Base-by-base conservation (phyloP, 2,888 invertebrate species). In the Oscheius sp. region DNA sequence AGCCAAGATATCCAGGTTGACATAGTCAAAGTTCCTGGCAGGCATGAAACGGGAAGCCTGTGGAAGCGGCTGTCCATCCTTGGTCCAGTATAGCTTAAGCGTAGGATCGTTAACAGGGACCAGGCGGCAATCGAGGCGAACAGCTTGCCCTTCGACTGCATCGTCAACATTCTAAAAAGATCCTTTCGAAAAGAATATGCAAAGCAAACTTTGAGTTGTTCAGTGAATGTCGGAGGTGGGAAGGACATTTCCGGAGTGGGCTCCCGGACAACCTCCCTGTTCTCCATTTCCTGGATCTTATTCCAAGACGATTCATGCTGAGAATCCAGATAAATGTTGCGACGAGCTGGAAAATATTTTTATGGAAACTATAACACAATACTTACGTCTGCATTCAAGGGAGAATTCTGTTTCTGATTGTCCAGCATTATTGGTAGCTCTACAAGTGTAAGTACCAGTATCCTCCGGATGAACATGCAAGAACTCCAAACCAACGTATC, bases 41-140 rank as follows among this genome's bases (percentile, higher is more conserved):
- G 94, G 94, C 84, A 87, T 84, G 81, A 89, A 89, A 25, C 89
- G 81, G 23, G 83, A 85, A 7, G 87, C 89, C 80, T 86, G 80
- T 0, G 85, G 83, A 29, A 88, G 79, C 6, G 94, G 92, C 88
- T 94, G 93, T 86, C 95, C 96, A 89, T 96, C 95, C 88, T 94
- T 93, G 89, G 94, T 95, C 96, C 95, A 96, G 23, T 56, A 72
- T 21, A 83, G 73, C 90, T 94, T 95, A 23, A 96, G 91, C 12
- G 94, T 95, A 27, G 96, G 94, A 90, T 96, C 96, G 61, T 95
- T 95, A 71, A 96, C 95, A 16, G 96, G 96, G 86, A 95, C 95
- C 71, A 96, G 92, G 78, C 95, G 92, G 87, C 95, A 94, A 90
- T 96, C 95, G 45, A 88, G 78, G 27, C 88, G 83, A 18, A 85